phyloP scores from a whole-genome alignment of 2,113 vertebrate species.

The Emydocephalus ijimae region DNA sequence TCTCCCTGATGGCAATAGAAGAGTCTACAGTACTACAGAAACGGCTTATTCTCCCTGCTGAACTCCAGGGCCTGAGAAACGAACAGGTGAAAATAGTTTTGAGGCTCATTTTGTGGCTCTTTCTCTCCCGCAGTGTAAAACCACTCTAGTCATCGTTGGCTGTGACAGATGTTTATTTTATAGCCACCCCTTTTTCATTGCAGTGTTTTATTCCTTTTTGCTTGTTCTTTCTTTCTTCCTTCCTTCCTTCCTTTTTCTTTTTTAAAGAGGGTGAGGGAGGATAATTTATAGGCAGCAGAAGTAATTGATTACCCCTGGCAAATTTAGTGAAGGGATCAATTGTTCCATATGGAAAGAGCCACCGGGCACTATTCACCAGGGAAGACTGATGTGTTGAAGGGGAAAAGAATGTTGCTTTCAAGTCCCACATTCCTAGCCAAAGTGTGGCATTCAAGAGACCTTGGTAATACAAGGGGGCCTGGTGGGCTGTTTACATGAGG shows the following conservation, averaged over 20 bases:
- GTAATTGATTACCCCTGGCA: constrained; percentile 70
- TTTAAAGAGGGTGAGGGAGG: fast-evolving
- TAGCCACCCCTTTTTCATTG: constrained; percentile 59
- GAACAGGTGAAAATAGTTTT: constrained; percentile 51
- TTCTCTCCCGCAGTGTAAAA: constrained; percentile 49
- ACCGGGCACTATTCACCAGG: constrained; percentile 68
- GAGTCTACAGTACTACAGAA: not conserved
- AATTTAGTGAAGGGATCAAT: constrained; percentile 74
- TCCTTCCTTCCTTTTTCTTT: not conserved
- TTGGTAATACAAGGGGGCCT: constrained; percentile 26
- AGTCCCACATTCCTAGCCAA: constrained; percentile 70
- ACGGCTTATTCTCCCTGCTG: not conserved
- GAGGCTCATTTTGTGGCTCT: constrained; percentile 43
- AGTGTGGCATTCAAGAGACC: constrained; percentile 59
- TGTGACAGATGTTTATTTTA: constrained; percentile 67
- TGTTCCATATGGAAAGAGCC: constrained; percentile 76
- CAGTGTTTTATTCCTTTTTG: constrained; percentile 57
- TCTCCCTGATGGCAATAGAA: not conserved
- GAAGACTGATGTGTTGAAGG: constrained; percentile 75
- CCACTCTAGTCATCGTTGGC: constrained; percentile 41
- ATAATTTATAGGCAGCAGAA: constrained; percentile 72
- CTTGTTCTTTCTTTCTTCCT: constrained; percentile 33
- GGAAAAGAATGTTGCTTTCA: constrained; percentile 68
- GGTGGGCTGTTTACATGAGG: not conserved
- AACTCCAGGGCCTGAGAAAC: constrained; percentile 23